Evolutionary conservation across 2,888 invertebrate species (phyloP).

Genomic region (Melangyna quadrimaculata): DNA sequence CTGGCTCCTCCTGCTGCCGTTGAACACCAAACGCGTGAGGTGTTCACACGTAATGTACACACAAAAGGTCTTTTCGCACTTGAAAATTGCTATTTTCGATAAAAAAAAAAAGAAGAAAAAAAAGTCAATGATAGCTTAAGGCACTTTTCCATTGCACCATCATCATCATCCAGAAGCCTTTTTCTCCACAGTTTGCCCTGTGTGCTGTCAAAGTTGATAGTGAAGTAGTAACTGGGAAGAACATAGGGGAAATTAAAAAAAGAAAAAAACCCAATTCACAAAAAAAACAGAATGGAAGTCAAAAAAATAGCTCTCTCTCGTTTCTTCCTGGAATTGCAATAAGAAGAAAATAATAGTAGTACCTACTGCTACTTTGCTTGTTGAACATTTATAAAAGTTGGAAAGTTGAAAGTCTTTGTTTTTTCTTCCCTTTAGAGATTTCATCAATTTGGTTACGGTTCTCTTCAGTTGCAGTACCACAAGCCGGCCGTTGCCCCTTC

Average conservation of each 20-base stretch:
- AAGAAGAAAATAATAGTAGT: slow-evolving; percentile 2
- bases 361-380: slow-evolving; percentile 35
- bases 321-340: not conserved
- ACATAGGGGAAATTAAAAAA: slow-evolving; percentile 8
- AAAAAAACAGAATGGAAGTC: not conserved
- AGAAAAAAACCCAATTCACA: not conserved
- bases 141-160: slow-evolving; percentile 44
- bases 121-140: slow-evolving; percentile 62
- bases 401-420: slow-evolving; percentile 23
- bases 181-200: not conserved
- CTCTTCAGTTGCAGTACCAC: not conserved
- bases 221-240: not conserved
- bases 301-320: slow-evolving; percentile 16
- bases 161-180: not conserved
- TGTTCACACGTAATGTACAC: slow-evolving; percentile 40
- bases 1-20: slow-evolving; percentile 1
- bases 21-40: slow-evolving; percentile 22
- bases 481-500: slow-evolving; percentile 24
- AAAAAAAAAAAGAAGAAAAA: slow-evolving; percentile 1
- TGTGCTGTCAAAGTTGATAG: not conserved
- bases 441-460: slow-evolving; percentile 58
- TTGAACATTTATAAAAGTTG: slow-evolving; percentile 60
- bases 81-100: slow-evolving; percentile 45
- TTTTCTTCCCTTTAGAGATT: slow-evolving; percentile 29
- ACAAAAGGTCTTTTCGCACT: slow-evolving; percentile 37